These are phyloP conservation scores for Rosalia funebris DNA, from an alignment of 2,888 invertebrate genomes.

Conservation along the genomic window DNA sequence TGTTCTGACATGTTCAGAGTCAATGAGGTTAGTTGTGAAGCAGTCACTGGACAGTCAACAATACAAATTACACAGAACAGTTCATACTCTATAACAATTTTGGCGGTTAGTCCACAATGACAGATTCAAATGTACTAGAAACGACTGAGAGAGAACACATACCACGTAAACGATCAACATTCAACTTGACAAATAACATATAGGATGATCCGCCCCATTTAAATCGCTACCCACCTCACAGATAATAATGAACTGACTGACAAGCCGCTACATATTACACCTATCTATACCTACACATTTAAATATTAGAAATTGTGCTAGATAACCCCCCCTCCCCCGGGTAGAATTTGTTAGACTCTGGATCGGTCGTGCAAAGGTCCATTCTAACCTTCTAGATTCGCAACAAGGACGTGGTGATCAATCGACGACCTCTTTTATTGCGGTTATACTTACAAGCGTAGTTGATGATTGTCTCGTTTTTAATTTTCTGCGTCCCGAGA, in stretches of 20 bases:
- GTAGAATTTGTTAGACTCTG: constrained; percentile 50
- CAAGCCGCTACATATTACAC: constrained; percentile 59
- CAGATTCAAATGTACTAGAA: constrained; percentile 16
- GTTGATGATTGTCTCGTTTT: constrained; percentile 2
- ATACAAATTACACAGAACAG: no score
- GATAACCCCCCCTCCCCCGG: constrained; percentile 28
- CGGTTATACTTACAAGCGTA: not conserved
- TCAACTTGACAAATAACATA: constrained; percentile 59
- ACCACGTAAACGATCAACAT: constrained; percentile 60
- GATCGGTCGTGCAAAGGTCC: constrained; percentile 6
- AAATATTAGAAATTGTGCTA: constrained; percentile 56
- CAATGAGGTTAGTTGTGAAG: no score
- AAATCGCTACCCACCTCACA: constrained; percentile 34
- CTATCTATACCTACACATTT: constrained; percentile 61
- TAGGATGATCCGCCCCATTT: constrained; percentile 48
- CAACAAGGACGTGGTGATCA: not conserved
- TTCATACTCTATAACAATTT: no score
- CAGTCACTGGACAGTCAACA: no score
- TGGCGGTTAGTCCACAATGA: not conserved
- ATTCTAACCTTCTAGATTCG: not conserved
- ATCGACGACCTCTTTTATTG: not conserved
- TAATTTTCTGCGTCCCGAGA: no score
- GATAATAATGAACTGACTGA: constrained; percentile 49
- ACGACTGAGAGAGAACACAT: constrained; percentile 52
- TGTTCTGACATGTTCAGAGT: no score